phyloP scores from a whole-genome alignment of 2,797 vertebrate genomes.

The Lacerta bilineata region DNA sequence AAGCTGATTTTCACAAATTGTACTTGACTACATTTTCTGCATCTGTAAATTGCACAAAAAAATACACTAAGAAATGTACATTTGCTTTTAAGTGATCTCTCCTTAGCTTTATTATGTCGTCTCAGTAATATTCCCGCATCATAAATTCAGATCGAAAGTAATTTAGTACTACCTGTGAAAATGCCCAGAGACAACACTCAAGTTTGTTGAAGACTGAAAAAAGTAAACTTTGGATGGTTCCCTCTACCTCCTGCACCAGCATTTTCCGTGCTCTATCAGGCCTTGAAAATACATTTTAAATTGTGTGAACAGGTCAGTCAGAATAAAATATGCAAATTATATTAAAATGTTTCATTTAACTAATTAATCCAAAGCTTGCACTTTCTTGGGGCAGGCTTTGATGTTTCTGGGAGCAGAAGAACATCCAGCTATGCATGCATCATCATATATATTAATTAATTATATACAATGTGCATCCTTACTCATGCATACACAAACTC shows the following conservation, averaged over 20 bases:
- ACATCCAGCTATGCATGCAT: not conserved
- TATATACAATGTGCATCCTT: not conserved
- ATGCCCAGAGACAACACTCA: not conserved
- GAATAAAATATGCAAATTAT: conserved; percentile 4
- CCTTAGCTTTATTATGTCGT: not conserved
- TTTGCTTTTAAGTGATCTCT: not conserved
- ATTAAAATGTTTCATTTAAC: not conserved
- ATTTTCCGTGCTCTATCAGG: not conserved
- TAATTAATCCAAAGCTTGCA: not conserved
- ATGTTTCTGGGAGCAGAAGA: not conserved
- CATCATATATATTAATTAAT: too few species aligned
- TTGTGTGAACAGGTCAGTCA: not conserved
- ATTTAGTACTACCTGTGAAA: not conserved
- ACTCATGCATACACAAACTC: not conserved
- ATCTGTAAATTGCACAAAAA: not conserved
- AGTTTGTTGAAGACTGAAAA: not conserved
- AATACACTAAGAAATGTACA: not conserved
- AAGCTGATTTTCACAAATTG: not conserved
- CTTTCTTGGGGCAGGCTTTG: not conserved
- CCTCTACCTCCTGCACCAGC: not conserved
- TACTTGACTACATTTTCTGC: not conserved
- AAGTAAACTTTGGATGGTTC: not conserved
- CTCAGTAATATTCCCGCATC: not conserved
- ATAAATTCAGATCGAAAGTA: not conserved
- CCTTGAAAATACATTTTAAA: not conserved